These are phyloP conservation scores for Hydrophis major DNA, from an alignment of 2,797 vertebrate species.

Conservation along the genomic window DNA sequence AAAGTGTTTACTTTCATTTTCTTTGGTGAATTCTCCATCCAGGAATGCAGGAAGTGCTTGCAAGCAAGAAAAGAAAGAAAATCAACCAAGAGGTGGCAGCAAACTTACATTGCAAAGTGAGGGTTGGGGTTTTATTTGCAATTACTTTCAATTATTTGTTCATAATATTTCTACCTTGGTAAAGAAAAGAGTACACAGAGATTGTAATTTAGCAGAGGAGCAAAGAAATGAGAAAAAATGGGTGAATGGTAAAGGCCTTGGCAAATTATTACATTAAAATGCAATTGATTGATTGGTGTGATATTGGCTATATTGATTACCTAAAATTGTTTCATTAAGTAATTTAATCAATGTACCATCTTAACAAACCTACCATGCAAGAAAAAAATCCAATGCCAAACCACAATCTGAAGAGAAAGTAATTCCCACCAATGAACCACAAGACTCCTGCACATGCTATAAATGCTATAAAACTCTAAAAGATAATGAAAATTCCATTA, in stretches of 20 bases:
- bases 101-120: slow-evolving; percentile 55
- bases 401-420: no score
- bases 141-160: slow-evolving; percentile 43
- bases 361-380: no score
- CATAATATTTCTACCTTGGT: slow-evolving; percentile 30
- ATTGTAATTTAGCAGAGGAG: slow-evolving; percentile 12
- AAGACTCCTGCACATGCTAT: no score
- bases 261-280: not conserved
- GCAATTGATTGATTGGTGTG: no score
- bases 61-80: slow-evolving; percentile 1
- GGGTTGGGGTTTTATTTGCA: not conserved
- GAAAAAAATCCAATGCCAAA: no score
- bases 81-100: slow-evolving; percentile 72
- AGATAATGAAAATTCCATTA: no score
- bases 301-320: no score
- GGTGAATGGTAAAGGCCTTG: not conserved
- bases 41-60: not conserved
- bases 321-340: no score
- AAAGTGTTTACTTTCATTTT: not conserved
- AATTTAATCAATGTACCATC: no score
- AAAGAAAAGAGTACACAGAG: slow-evolving; percentile 23
- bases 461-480: no score
- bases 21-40: not conserved
- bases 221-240: not conserved
- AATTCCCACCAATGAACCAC: no score